Conservation (phyloP, 1,140 invertebrate genomes). For the Doryteuthis pealeii region DNA sequence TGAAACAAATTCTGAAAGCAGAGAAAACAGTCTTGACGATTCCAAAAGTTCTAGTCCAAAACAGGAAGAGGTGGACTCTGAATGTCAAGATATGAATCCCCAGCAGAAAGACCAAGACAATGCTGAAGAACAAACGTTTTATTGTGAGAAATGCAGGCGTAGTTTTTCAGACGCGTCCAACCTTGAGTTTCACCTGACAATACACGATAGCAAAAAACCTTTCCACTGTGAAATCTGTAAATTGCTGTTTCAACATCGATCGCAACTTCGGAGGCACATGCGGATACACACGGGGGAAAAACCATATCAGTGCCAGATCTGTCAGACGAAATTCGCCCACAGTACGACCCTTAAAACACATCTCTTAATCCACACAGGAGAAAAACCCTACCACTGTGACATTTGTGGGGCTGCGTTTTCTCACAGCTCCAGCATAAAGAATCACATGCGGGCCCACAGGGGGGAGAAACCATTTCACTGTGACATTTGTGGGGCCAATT, state of each 20-base stretch:
- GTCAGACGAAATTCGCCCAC: background rate
- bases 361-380: conserved; percentile 9
- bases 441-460: conserved; percentile 13
- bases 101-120: no score
- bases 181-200: conserved; percentile 1
- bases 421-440: conserved; percentile 3
- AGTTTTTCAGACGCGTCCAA: background rate
- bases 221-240: conserved; percentile 15
- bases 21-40: no score
- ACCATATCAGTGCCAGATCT: conserved; percentile 10
- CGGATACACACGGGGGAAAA: conserved; percentile 16
- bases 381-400: conserved; percentile 13
- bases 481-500: conserved; percentile 11
- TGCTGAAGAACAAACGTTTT: background rate
- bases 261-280: conserved; percentile 6
- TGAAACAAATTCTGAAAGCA: no score
- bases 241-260: background rate
- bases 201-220: conserved; percentile 14
- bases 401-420: conserved; percentile 13
- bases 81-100: no score
- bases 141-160: background rate
- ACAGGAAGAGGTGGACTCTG: no score
- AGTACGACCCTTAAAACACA: conserved; percentile 11
- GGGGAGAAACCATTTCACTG: conserved; percentile 3
- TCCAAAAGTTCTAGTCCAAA: no score